Conservation (phyloP, 2,113 vertebrate species). For the Pleuronectes platessa region DNA sequence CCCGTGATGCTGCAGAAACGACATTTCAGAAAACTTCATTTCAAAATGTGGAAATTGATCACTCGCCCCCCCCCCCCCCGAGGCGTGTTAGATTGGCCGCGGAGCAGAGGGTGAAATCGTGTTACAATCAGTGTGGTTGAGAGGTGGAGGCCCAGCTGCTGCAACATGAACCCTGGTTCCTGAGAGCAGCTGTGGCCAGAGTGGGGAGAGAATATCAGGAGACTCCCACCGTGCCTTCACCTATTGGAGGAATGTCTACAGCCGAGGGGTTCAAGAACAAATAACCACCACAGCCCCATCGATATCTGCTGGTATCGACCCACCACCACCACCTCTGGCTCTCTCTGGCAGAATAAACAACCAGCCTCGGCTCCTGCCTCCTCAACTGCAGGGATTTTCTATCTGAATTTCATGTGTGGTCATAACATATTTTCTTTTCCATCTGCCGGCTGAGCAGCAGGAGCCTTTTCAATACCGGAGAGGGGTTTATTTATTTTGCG, state of each 20-base stretch:
- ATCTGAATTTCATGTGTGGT: slow-evolving; percentile 4
- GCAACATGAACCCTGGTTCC: slow-evolving; percentile 65
- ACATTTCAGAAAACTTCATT: slow-evolving; percentile 37
- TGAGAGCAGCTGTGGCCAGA: slow-evolving; percentile 64
- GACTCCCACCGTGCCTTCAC: slow-evolving; percentile 38
- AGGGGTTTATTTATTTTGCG: slow-evolving; percentile 26
- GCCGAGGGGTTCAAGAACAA: slow-evolving; percentile 54
- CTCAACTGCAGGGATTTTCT: slow-evolving; percentile 25
- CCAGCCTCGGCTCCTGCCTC: slow-evolving; percentile 17
- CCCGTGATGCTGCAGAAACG: slow-evolving; percentile 11
- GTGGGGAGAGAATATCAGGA: slow-evolving; percentile 26
- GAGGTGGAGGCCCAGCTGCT: slow-evolving; percentile 62
- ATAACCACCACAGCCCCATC: slow-evolving; percentile 49
- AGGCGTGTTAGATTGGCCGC: slow-evolving; percentile 34
- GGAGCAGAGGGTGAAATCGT: slow-evolving; percentile 32
- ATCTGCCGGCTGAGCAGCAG: slow-evolving; percentile 6
- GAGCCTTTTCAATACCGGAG: neutral
- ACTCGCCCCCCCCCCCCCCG: slow-evolving; percentile 6
- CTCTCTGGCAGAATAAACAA: slow-evolving; percentile 50
- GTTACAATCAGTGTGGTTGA: slow-evolving; percentile 61
- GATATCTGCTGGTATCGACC: slow-evolving; percentile 64
- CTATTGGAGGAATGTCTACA: slow-evolving; percentile 51
- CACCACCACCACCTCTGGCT: slow-evolving; percentile 43
- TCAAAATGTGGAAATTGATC: slow-evolving; percentile 41
- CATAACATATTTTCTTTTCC: neutral